Conservation (phyloP, 2,113 vertebrate species). For the Pluvialis apricaria region DNA sequence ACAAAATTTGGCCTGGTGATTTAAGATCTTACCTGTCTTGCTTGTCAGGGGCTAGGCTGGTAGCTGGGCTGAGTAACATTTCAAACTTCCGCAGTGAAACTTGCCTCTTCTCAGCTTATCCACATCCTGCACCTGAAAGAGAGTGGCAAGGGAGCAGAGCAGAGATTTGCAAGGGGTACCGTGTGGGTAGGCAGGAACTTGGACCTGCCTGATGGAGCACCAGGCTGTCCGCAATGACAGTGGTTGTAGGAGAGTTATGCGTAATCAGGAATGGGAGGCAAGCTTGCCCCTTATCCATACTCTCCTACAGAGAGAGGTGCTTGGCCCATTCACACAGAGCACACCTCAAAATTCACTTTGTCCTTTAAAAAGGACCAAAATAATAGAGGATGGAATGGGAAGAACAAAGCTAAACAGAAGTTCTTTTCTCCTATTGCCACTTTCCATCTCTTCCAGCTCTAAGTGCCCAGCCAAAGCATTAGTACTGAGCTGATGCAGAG, state of each 20-base stretch:
- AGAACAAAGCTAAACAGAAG: neutral
- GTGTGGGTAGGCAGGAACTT: neutral
- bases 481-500: neutral
- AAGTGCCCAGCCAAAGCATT: neutral
- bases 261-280: neutral
- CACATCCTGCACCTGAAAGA: neutral
- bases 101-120: neutral
- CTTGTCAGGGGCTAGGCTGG: neutral
- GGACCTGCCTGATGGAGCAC: neutral
- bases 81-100: neutral
- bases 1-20: neutral
- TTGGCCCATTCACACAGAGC: neutral
- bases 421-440: neutral
- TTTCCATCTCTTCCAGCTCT: neutral
- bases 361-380: neutral
- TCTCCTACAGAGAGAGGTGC: neutral
- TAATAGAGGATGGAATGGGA: neutral
- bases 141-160: neutral
- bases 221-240: neutral
- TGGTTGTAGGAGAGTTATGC: fast-evolving
- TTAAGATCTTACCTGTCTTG: neutral
- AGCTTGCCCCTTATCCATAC: neutral
- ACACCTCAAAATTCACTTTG: neutral
- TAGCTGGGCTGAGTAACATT: neutral
- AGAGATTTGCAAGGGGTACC: neutral